Evolutionary conservation across 2,113 vertebrate genomes (phyloP).

Genomic region (Percina caprodes): DNA sequence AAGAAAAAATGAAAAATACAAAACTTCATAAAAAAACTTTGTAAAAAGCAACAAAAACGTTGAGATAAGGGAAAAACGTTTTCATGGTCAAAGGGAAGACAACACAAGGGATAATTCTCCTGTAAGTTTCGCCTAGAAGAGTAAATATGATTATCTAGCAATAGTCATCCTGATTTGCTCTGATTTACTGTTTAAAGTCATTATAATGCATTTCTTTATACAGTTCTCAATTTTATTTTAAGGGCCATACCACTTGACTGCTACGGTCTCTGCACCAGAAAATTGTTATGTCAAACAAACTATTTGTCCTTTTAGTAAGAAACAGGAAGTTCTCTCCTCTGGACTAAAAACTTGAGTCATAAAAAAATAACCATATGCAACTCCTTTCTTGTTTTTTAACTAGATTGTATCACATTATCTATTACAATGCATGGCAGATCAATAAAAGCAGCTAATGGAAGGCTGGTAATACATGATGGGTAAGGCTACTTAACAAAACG

Average conservation of each 20-base stretch:
- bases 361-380: background rate
- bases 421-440: background rate
- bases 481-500: background rate
- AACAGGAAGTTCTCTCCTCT: too few relatives aligned
- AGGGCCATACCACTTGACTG: background rate
- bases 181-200: background rate
- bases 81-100: too few relatives aligned
- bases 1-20: too few relatives aligned
- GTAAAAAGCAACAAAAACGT: too few relatives aligned
- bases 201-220: background rate
- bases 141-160: background rate
- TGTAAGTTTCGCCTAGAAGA: background rate
- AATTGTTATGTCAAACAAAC: background rate
- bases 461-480: background rate
- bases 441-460: too few relatives aligned
- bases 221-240: background rate
- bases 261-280: background rate
- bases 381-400: background rate
- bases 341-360: background rate
- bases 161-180: background rate
- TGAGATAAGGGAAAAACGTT: too few relatives aligned
- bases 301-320: background rate
- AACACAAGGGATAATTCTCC: too few relatives aligned
- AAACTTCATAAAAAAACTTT: too few relatives aligned
- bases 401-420: background rate